Conservation (phyloP, 2,888 invertebrate genomes). For the Tenodera sinensis region DNA sequence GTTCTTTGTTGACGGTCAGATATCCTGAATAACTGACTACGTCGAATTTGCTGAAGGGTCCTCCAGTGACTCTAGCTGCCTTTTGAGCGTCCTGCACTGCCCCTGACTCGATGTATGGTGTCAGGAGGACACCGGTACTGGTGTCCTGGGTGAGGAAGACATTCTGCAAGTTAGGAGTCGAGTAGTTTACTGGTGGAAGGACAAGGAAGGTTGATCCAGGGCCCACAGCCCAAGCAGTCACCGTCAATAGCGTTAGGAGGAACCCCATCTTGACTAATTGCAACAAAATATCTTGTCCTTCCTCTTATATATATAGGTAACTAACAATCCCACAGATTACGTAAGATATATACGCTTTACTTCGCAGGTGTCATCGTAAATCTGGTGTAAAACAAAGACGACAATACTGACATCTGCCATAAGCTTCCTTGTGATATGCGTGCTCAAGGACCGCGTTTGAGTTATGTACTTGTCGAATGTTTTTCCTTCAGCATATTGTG, state of each 20-base stretch:
- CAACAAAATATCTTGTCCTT: neutral
- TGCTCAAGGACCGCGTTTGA: neutral
- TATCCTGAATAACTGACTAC: neutral
- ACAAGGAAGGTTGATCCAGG: neutral
- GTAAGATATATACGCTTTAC: neutral
- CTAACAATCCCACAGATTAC: neutral
- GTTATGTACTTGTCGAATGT: neutral
- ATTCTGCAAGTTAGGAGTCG: neutral
- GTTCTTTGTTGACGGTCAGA: neutral
- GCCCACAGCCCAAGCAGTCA: neutral
- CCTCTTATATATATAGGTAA: neutral
- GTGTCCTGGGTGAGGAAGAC: neutral
- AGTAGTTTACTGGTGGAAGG: neutral
- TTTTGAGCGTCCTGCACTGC: neutral
- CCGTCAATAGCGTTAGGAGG: neutral
- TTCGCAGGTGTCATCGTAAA: neutral
- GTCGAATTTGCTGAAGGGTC: neutral
- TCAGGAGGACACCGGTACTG: neutral
- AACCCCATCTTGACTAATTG: neutral
- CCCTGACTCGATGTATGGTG: neutral
- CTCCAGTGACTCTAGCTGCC: neutral
- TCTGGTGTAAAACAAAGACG: neutral
- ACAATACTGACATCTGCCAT: neutral
- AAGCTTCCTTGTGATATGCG: neutral
- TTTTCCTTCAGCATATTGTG: neutral